Evolutionary conservation across 37 sponge, comb jelly and placozoan species (phyloP), one percentile per base, ranked within the genome.

Genomic region (Sycon ciliatum): DNA sequence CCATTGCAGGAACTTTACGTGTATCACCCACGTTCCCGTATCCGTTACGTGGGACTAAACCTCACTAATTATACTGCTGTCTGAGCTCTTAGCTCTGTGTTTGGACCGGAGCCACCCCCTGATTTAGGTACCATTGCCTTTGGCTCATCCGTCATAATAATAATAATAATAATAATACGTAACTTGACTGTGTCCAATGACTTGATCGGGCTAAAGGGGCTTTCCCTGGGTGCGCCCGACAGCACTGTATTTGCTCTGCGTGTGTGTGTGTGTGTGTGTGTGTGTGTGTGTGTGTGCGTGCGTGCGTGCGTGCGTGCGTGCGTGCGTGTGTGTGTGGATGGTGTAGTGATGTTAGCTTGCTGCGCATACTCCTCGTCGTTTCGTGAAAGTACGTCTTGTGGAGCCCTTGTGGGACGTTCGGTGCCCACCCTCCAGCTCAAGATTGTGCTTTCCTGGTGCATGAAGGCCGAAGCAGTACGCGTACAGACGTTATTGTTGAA

Each of bases 271-370:
- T 1, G 40, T 68, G 69, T 68, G 38, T 38, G 9, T 2, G 69
- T 38, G 37, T 68, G 40, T 38, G 38, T 68, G 69, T 68, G 69
- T 36, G 40, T 68, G 69, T 68, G 40, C 24, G 40, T 68, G 40
- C 1, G 23, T 80, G 40, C 33, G 80, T 39, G 29, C 38, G 49
- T 0, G 67, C 16, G 5, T 76, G 39, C 0, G 55, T 58, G 34
- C 60, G 57, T 4, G 65, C 16, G 49, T 42, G 49, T 42, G 49
- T 42, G 49, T 42, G 69, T 36, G 40, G 32, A 39, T 68, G 40
- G 18, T n/a, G 32, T n/a, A 1, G 23, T 80, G 40, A 29, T 77
- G 52, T 20, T 56, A 63, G 0, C 67, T 13, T 3, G 73, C 42
- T 1, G 55, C 63, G 34, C 68, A 67, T 4, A 55, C 16, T n/a